These are phyloP conservation scores for Meloidogyne exigua DNA, from an alignment of 1,140 invertebrate genomes.

Conservation along the genomic window DNA sequence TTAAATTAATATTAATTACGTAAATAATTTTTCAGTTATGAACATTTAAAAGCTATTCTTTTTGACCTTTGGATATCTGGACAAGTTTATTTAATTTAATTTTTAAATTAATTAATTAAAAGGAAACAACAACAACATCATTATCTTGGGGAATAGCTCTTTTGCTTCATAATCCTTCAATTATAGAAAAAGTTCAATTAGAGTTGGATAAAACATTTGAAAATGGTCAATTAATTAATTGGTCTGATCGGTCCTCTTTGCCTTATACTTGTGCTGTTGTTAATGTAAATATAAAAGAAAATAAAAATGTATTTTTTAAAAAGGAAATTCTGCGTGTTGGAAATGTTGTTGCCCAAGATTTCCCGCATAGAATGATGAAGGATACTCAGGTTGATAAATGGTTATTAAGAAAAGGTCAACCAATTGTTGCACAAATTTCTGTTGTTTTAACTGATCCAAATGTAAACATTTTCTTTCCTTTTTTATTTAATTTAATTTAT, in stretches of 20 bases:
- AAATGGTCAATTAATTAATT: slow-evolving; percentile 2
- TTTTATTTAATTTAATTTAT: background rate
- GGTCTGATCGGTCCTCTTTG: slow-evolving; percentile 25
- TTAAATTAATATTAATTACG: too few species aligned
- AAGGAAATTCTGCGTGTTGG: slow-evolving; percentile 30
- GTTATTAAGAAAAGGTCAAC: slow-evolving; percentile 8
- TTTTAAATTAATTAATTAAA: background rate
- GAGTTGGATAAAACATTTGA: slow-evolving; percentile 30
- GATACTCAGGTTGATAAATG: slow-evolving; percentile 16
- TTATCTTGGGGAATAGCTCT: slow-evolving; percentile 35
- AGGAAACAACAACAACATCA: slow-evolving; percentile 39
- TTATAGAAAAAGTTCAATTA: slow-evolving; percentile 30
- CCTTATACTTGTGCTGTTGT: slow-evolving; percentile 36
- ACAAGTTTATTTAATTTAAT: slow-evolving; percentile 29
- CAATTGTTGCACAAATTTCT: slow-evolving; percentile 33
- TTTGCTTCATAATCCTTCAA: slow-evolving; percentile 37
- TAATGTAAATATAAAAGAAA: slow-evolving; percentile 34
- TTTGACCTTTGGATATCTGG: slow-evolving; percentile 42
- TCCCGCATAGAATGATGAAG: slow-evolving; percentile 28
- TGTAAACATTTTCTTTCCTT: background rate
- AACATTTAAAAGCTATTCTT: slow-evolving; percentile 23
- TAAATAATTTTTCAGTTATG: slow-evolving; percentile 16
- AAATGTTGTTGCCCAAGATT: slow-evolving; percentile 31
- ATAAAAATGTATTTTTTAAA: background rate
- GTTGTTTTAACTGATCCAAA: slow-evolving; percentile 30